Evolutionary conservation across 2,888 invertebrate genomes (phyloP).

Genomic region (Didymodactylos carnosus): DNA sequence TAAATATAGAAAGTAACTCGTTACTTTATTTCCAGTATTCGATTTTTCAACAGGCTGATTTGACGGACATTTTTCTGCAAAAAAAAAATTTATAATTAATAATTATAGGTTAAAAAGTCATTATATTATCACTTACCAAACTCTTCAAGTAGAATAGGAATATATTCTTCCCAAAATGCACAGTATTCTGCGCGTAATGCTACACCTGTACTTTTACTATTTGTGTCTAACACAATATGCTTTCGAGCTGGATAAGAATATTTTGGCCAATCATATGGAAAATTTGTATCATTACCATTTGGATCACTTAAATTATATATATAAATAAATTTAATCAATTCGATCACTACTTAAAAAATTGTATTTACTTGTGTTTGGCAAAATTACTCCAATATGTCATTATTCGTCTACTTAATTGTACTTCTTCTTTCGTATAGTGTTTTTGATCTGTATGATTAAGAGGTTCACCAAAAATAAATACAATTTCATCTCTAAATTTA

Average conservation of each 20-base stretch:
- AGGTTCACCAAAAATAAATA: conserved; percentile 26
- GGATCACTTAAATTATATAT: background rate
- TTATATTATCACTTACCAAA: no score
- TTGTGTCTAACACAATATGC: background rate
- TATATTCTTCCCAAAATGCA: conserved; percentile 8
- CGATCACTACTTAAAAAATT: background rate
- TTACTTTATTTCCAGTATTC: no score
- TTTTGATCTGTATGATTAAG: conserved; percentile 43
- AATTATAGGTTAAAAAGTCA: no score
- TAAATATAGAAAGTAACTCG: no score
- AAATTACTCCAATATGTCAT: conserved; percentile 90
- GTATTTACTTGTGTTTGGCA: conserved; percentile 57
- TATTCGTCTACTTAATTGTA: conserved; percentile 58
- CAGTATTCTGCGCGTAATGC: conserved; percentile 6
- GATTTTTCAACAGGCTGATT: no score
- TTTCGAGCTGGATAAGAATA: background rate
- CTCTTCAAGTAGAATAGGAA: conserved; percentile 3
- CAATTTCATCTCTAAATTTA: conserved; percentile 23
- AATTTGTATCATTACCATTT: background rate
- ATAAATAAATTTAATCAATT: background rate
- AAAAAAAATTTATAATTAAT: background rate
- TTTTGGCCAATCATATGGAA: background rate
- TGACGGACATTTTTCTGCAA: no score
- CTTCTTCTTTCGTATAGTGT: conserved; percentile 56
- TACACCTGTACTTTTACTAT: background rate